Evolutionary conservation across 2,113 vertebrate species (phyloP), one percentile per base, ranked within the genome.

Genomic region (Setophaga coronata): DNA sequence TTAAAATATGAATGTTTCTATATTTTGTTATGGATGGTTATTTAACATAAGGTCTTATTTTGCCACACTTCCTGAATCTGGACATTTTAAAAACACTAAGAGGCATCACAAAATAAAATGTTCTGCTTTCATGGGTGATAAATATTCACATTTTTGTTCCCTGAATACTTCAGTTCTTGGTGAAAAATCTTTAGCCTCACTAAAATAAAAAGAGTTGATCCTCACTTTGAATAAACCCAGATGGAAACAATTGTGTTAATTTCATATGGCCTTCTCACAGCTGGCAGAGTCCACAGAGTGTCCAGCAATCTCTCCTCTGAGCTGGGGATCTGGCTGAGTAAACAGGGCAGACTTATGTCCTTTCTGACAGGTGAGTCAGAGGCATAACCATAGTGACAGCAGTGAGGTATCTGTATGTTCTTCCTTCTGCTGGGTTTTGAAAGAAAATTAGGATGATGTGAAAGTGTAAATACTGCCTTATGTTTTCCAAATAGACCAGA

Each of bases 401-500:
- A 67, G 34, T 31, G 51, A 95, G 65, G 43, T 62, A 31, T 60
- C 86, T 48, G 42, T 36, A 79, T 42, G 53, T 87, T 83, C 84
- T 94, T 89, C 70, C 61, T 91, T 94, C 84, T 85, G 36, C 48
- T 87, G 31, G 19, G 18, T 72, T 96, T 89, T 91, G 50, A 85
- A 93, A 91, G 67, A 84, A 91, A 92, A 84, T 82, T 38, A 51
- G 80, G 34, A 15, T 58, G 43, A 78, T 64, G 56, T 81, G 76
- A 78, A 94, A 70, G 34, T 0, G 0, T 65, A 54, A 91, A 85
- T 77, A 16, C 3, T 14, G 42, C 45, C 50, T 66, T 77, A 36
- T 95, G 43, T 69, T 95, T 91, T 87, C 45, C 67, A 94, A 90
- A 38, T 26, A 87, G 91, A 90, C 81, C 81, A 93, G 54, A 91